Base-by-base conservation (phyloP, 2,888 invertebrate species). In the Rhyacophila evoluta region DNA sequence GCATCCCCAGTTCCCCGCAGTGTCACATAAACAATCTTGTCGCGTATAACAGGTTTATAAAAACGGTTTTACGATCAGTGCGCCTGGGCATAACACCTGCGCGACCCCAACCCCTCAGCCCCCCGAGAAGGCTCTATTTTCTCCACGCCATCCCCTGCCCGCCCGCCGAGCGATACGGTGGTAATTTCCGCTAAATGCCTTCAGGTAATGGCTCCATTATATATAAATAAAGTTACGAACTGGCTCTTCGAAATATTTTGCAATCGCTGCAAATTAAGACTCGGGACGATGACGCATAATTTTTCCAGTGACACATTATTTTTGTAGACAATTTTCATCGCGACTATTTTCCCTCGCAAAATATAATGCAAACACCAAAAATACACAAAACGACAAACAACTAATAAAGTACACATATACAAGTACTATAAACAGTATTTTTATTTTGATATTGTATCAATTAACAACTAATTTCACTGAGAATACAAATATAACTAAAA, bases 1-100 rank as follows among this genome's bases (percentile, higher is more conserved):
- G 69, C 29, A 33, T 69, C 69, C 69, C 69, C 33, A 28, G 29
- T 33, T 69, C 69, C 29, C 28, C 29, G 75, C 27, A 27, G 69
- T 37, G 69, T 38, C 75, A 38, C 70, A 75, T 69, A 75, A 75
- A 75, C 75, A 75, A 70, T 75, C 69, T 39, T 75, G 69, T 75
- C 75, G 75, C 70, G 69, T 38, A 69, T 75, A 75, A 69, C 75
- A 75, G 75, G 75, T 75, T 75, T 75, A 70, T 75, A 75, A 70
- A 75, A 75, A 75, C 75, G 38, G 69, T 69, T 70, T 75, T 75
- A 75, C 75, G 75, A 75, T 75, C 75, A 36, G 37, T 67, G 36
- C 67, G 36, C 36, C 37, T 67, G 37, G 75, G 38, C 75, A 39
- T 38, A 55, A 55, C 69, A 70, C 75, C 75, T 75, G 75, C 38